Evolutionary conservation across 2,888 invertebrate species (phyloP).

Genomic region (Drosophila picticornis): DNA sequence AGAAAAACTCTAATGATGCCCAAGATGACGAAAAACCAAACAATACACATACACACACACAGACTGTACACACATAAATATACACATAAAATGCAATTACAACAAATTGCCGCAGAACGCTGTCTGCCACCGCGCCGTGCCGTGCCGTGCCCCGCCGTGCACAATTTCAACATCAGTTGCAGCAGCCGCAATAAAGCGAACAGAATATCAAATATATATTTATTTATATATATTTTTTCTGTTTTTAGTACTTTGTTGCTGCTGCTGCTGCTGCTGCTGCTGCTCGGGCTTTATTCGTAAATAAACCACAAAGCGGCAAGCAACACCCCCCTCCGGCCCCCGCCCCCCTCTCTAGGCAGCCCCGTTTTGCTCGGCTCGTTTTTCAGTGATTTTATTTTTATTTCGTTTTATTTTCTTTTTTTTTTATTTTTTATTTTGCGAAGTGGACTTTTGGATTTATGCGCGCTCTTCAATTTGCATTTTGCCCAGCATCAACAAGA

Average conservation of each 20-base stretch:
- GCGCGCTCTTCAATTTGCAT: constrained; percentile 78
- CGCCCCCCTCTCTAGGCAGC: not conserved
- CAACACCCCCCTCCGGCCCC: constrained; percentile 26
- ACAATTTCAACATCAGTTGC: constrained; percentile 72
- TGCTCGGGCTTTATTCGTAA: constrained; percentile 36
- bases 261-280: constrained; percentile 15
- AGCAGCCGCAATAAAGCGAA: constrained; percentile 36
- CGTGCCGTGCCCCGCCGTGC: too few species aligned
- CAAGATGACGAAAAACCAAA: constrained; percentile 65
- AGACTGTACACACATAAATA: constrained; percentile 10
- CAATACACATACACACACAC: not conserved
- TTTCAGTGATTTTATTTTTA: constrained; percentile 23
- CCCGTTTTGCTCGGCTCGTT: constrained; percentile 22
- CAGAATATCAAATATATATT: constrained; percentile 70
- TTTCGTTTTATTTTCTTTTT: not conserved
- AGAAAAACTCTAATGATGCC: constrained; percentile 70
- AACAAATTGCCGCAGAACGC: constrained; percentile 53
- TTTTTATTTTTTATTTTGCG: constrained; percentile 40
- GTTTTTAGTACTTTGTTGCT: constrained; percentile 5
- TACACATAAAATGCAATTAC: constrained; percentile 69
- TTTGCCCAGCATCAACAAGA: constrained; percentile 55
- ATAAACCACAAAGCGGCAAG: constrained; percentile 72
- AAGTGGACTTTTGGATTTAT: constrained; percentile 75
- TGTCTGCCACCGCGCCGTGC: constrained; percentile 13
- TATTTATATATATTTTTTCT: constrained; percentile 28